phyloP scores from a whole-genome alignment of 2,113 vertebrate species.

The Bos indicus region DNA sequence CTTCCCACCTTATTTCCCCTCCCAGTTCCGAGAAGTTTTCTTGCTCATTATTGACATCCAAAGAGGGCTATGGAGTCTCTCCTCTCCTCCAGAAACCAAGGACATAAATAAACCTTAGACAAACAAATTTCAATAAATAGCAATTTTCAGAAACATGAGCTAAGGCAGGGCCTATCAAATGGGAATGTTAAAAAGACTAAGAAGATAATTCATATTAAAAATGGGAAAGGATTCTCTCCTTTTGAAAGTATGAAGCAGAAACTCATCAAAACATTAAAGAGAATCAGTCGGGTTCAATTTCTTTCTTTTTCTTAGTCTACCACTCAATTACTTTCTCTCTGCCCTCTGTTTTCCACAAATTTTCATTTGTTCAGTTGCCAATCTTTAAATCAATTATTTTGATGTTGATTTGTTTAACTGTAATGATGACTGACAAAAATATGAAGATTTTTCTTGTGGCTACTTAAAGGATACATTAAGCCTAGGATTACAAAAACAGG shows the following conservation, averaged over 20 bases:
- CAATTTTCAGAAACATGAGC: neutral
- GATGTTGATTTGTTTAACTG: neutral
- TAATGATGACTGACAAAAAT: neutral
- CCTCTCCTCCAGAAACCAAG: slow-evolving; percentile 21
- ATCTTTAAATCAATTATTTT: neutral
- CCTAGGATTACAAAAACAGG: neutral
- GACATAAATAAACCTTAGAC: neutral
- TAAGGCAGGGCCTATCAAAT: neutral
- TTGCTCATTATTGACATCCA: neutral
- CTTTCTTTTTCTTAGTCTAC: neutral
- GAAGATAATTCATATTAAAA: neutral
- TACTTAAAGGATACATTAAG: neutral
- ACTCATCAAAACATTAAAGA: neutral
- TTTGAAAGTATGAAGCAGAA: neutral
- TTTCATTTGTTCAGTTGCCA: neutral
- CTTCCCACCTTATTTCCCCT: neutral
- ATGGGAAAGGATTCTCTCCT: neutral
- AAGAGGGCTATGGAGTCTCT: neutral
- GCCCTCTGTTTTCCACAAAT: neutral
- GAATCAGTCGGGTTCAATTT: neutral
- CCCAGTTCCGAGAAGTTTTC: neutral
- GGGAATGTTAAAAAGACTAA: neutral
- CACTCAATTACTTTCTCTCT: neutral
- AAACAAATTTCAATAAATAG: neutral
- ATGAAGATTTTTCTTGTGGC: neutral